Base-by-base conservation (phyloP, 2,888 invertebrate genomes). In the Cybosia mesomella region DNA sequence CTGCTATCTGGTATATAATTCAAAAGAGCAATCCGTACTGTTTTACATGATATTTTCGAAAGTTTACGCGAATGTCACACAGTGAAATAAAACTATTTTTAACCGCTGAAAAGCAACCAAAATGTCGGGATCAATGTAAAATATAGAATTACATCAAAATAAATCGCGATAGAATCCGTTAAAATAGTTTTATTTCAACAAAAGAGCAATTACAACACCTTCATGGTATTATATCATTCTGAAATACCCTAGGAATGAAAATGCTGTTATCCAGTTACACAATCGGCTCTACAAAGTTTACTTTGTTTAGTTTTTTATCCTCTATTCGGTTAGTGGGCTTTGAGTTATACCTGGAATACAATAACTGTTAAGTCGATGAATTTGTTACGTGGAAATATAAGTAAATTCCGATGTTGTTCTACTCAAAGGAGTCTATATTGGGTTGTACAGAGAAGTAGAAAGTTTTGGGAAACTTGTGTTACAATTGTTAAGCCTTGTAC, bases 281-380 rank as follows among this genome's bases (percentile, higher is more conserved):
- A 32, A 39, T 43, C 64, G 64, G 57, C 43, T 24, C 43, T 28
- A 32, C 36, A 71, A 78, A 78, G 78, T 78, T 78, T 74, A 72
- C 78, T 71, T 78, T 78, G 78, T 78, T 28, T 65, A 7, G n/a
- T 43, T 39, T 60, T 54, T 67, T 53, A 66, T 55, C 24, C 70
- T 67, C 63, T 63, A 72, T 80, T 67, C 80, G 71, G 77, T 74
- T 78, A 77, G 65, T 39, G 21, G 32, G 79, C 49, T 62, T 65
- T 58, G 63, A 71, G 57, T 80, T 74, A 64, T 32, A 57, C 57
- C 64, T 57, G 21, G 32, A 57, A 43, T 64, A 57, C 39, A 43
- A 28, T 28, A 58, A 43, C 28, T 57, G 36, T 49, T 57, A 36
- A 57, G 62, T 21, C 32, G 21, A 62, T 62, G 32, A 32, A 28